Conservation (phyloP, 2,113 vertebrate genomes). For the Hippolais icterina region DNA sequence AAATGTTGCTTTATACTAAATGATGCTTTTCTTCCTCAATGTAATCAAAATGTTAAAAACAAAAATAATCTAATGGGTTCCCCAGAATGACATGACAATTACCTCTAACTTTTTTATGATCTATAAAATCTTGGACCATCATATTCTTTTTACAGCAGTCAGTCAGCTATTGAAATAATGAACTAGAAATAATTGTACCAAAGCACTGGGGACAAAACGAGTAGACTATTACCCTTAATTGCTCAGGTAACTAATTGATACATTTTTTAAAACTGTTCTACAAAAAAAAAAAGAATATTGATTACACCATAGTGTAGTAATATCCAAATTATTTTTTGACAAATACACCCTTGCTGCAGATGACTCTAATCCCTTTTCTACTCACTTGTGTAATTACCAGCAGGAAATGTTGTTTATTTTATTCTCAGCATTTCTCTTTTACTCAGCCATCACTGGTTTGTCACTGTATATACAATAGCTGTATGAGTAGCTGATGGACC, state of each 20-base stretch:
- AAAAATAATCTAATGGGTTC: not conserved
- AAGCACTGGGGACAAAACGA: slow-evolving; percentile 35
- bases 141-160: slow-evolving; percentile 59
- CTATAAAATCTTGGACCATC: slow-evolving; percentile 39
- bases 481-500: slow-evolving; percentile 59
- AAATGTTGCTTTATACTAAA: slow-evolving; percentile 60
- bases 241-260: slow-evolving; percentile 68
- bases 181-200: slow-evolving; percentile 60
- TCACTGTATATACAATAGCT: slow-evolving; percentile 49
- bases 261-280: slow-evolving; percentile 49
- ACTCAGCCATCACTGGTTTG: not conserved
- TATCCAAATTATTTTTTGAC: slow-evolving; percentile 44
- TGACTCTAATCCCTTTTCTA: slow-evolving; percentile 52
- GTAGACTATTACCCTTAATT: slow-evolving; percentile 53
- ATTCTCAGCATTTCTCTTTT: slow-evolving; percentile 37
- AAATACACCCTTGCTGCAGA: slow-evolving; percentile 11
- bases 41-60: not conserved
- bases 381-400: slow-evolving; percentile 32
- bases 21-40: slow-evolving; percentile 55
- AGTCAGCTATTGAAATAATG: slow-evolving; percentile 42
- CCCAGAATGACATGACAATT: slow-evolving; percentile 19
- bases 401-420: slow-evolving; percentile 37
- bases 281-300: not conserved
- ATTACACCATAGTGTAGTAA: slow-evolving; percentile 1
- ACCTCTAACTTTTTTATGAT: slow-evolving; percentile 56